A percentile compares a stretch with the other conserved stretches of the same genome.
phyloP scores from a whole-genome alignment of 2,797 vertebrate species.

The Oophaga sylvatica region DNA sequence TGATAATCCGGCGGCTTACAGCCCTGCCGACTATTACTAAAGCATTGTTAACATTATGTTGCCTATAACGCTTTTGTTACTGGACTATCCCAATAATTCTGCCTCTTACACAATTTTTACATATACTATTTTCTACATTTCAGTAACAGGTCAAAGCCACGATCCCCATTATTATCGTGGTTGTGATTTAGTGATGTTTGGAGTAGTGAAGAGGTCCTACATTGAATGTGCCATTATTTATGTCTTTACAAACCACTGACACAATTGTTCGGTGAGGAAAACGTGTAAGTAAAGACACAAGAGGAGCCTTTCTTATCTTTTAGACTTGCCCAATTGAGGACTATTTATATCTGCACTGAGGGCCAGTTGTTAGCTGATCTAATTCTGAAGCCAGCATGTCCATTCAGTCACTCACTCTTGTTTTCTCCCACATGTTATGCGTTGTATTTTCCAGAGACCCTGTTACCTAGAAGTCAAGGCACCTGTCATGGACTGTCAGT shows the following conservation, averaged over 20 bases:
- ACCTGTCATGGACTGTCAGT: conserved; percentile 81
- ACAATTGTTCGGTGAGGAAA: background rate
- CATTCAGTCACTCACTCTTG: conserved; percentile 59
- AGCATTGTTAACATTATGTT: too few species aligned
- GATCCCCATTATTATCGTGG: background rate
- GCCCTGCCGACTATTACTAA: too few species aligned
- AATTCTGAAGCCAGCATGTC: conserved; percentile 78
- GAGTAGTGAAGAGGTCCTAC: background rate
- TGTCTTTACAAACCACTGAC: background rate
- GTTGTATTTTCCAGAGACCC: conserved; percentile 67
- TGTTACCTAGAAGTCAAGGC: conserved; percentile 62
- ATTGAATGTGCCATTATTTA: background rate
- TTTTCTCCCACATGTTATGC: conserved; percentile 63
- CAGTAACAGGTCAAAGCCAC: too few species aligned
- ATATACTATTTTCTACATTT: too few species aligned
- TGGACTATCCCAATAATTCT: too few species aligned
- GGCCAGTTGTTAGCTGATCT: conserved; percentile 82
- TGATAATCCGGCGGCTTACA: too few species aligned
- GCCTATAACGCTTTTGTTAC: too few species aligned
- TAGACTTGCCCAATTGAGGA: conserved; percentile 54
- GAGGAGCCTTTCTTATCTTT: conserved; percentile 44
- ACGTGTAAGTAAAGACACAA: conserved; percentile 16
- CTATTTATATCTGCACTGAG: conserved; percentile 80
- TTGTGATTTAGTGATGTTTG: background rate
- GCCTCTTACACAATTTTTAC: too few species aligned